These are phyloP conservation scores for Oreochromis niloticus DNA, from an alignment of 2,113 vertebrate genomes.

Conservation along the genomic window DNA sequence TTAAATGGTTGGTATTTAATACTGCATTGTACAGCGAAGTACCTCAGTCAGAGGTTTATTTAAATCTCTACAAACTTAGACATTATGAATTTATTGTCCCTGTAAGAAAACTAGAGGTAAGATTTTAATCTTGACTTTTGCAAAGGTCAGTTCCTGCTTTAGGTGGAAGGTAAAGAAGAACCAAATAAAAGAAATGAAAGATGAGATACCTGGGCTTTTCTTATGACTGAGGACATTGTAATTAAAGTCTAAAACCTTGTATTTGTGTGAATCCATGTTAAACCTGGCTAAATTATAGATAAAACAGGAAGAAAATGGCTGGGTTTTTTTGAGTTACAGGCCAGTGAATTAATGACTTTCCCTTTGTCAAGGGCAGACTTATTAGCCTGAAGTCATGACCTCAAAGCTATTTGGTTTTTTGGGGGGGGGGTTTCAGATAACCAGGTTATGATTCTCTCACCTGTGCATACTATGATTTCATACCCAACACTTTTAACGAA, in stretches of 20 bases:
- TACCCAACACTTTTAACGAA: not conserved
- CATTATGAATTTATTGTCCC: not conserved
- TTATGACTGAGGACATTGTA: not conserved
- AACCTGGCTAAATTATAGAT: not conserved
- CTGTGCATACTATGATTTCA: conserved; percentile 32
- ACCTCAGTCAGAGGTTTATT: not conserved
- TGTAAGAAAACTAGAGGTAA: not conserved
- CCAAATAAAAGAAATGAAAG: not conserved
- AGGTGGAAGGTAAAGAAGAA: not conserved
- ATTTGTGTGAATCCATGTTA: not conserved
- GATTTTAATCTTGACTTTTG: not conserved
- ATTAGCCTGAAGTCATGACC: not conserved
- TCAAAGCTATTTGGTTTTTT: not conserved
- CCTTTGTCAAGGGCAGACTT: not conserved
- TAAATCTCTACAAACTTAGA: not conserved
- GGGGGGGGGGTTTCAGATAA: conserved; percentile 15
- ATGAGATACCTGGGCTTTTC: not conserved
- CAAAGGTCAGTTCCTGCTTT: conserved; percentile 11
- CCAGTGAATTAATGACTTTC: not conserved
- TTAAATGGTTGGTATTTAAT: not conserved
- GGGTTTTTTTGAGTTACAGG: not conserved
- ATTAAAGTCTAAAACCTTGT: conserved; percentile 7
- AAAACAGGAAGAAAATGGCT: not conserved
- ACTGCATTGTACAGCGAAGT: not conserved
- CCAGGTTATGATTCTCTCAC: not conserved